Conservation (phyloP, 2,797 vertebrate species). For the Anguilla megastoma region DNA sequence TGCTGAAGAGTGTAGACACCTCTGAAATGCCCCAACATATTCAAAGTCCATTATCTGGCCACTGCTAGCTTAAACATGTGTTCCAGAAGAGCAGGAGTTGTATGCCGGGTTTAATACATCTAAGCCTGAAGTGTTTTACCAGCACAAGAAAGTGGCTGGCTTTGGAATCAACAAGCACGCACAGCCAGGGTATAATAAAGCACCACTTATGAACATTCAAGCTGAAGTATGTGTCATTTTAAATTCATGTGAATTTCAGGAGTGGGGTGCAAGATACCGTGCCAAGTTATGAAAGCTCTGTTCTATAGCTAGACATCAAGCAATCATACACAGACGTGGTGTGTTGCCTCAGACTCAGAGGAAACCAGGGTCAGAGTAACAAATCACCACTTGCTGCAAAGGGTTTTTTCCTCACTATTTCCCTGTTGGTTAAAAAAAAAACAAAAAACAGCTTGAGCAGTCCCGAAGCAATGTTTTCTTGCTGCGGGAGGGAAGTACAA, state of each 20-base stretch:
- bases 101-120: not conserved
- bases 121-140: not conserved
- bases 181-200: not conserved
- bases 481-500: not conserved
- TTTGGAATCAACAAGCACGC: not conserved
- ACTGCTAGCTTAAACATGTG: not conserved
- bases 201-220: not conserved
- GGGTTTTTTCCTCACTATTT: not conserved
- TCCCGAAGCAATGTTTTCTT: slow-evolving; percentile 7
- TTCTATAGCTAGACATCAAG: not conserved
- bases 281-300: not conserved
- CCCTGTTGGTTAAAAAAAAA: not conserved
- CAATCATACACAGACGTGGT: not conserved
- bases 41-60: not conserved
- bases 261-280: not conserved
- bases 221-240: not conserved
- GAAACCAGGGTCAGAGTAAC: slow-evolving; percentile 5
- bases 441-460: not conserved
- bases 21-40: not conserved
- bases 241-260: not conserved
- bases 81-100: not conserved
- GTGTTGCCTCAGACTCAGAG: not conserved
- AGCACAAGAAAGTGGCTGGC: not conserved
- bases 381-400: not conserved
- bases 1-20: not conserved